Evolutionary conservation across 2,888 invertebrate genomes (phyloP), one percentile per base, ranked within the genome.

Genomic region (Callosobruchus maculatus): DNA sequence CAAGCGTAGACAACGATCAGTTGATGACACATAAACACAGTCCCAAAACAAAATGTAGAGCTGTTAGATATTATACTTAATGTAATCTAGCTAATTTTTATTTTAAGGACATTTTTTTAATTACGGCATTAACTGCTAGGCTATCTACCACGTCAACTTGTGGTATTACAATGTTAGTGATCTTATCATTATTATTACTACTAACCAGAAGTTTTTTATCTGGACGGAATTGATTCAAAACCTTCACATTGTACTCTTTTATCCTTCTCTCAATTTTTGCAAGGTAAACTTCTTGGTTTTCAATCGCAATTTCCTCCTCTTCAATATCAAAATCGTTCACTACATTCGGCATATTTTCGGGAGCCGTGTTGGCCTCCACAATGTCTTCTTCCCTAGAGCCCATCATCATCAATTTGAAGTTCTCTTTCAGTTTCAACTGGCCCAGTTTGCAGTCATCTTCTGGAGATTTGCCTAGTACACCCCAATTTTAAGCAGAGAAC

Each of bases 401-500:
- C 92, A 98, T 97, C 94, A 98, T 94, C 97, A 98, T 97, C 18
- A 98, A 90, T 87, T 97, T 97, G 79, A 95, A 93, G 74, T 95
- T 95, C 0, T 93, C 92, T 85, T 97, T 97, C 30, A 98, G 87
- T 81, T 94, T 94, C 76, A 97, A 85, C 71, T 91, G 90, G 0
- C 92, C 90, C n/a, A 98, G 88, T 70, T 91, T 90, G 80, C 93
- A 92, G 79, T 93, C 93, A 86, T 97, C 95, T 71, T 92, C 91
- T 0, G 96, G 94, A 71, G 93, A 90, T 89, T 97, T 97, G 20
- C 97, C 97, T 96, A 83, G 22, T 22, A 75, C 76, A 71, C 18
- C 18, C 4, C 30, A 30, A 30, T 30, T 30, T 30, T 30, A 30
- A 30, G 30, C 3, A 30, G 30, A 3, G 4, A 30, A 9, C 30